Evolutionary conservation across 2,888 invertebrate genomes (phyloP).

Genomic region (Lamellibrachia satsuma): DNA sequence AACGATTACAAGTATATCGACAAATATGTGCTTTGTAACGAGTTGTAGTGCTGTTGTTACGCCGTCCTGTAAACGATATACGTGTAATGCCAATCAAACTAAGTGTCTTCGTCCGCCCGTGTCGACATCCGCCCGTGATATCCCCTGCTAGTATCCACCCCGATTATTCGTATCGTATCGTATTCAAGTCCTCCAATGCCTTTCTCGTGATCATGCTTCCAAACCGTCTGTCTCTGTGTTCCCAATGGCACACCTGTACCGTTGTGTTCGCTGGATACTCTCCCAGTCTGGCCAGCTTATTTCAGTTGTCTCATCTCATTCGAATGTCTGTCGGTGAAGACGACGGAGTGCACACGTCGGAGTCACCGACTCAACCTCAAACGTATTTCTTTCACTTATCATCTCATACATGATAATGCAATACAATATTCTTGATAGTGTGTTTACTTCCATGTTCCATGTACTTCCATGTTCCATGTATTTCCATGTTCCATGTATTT

Average conservation of each 20-base stretch:
- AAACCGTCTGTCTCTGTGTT: background rate
- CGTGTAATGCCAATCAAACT: background rate
- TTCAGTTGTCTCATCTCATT: background rate
- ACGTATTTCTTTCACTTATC: no score
- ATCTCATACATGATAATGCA: no score
- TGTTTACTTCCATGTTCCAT: no score
- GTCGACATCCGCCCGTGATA: background rate
- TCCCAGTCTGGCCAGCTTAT: background rate
- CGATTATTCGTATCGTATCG: background rate
- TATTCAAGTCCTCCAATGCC: background rate
- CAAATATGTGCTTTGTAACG: no score
- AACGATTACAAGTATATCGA: no score
- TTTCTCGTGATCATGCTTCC: background rate
- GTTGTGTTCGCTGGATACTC: background rate
- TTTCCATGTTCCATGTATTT: no score
- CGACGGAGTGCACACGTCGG: background rate
- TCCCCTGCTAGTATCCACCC: background rate
- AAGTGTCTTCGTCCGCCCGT: background rate
- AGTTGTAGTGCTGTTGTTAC: no score
- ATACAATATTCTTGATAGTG: no score
- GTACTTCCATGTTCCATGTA: no score
- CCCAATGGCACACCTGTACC: background rate
- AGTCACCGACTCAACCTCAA: no score
- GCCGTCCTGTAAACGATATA: background rate
- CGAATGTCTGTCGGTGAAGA: background rate